Conservation (phyloP, 2,888 invertebrate genomes). For the Hyposoter dolosus region DNA sequence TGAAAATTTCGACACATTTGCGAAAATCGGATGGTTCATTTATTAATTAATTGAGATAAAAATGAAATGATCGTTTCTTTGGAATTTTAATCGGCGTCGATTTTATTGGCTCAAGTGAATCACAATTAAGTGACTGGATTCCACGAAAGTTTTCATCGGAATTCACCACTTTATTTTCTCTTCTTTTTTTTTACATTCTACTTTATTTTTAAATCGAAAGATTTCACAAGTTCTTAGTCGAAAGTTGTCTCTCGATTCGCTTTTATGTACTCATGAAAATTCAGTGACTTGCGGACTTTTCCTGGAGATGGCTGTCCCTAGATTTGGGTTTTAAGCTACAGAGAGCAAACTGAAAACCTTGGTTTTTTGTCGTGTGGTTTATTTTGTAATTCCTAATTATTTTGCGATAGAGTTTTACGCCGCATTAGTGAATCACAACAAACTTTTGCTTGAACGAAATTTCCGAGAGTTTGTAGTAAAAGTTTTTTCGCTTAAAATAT, state of each 20-base stretch:
- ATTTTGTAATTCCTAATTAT: neutral
- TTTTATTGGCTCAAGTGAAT: neutral
- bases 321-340: neutral
- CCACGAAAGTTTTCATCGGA: neutral
- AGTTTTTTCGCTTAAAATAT: too few species aligned
- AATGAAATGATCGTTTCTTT: neutral
- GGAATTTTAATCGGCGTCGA: neutral
- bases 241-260: neutral
- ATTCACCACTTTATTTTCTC: neutral
- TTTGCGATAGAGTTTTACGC: neutral
- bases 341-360: neutral
- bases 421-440: neutral
- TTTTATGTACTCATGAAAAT: slow-evolving; percentile 4
- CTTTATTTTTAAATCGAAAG: neutral
- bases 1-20: neutral
- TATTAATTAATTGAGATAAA: neutral
- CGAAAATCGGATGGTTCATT: neutral
- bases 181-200: neutral
- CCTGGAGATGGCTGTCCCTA: neutral
- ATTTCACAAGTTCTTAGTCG: neutral
- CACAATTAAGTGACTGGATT: neutral
- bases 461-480: neutral
- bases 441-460: neutral
- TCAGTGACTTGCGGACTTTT: neutral
- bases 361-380: neutral